Base-by-base conservation (phyloP, 2,113 vertebrate species). In the Mastomys natalensis region DNA sequence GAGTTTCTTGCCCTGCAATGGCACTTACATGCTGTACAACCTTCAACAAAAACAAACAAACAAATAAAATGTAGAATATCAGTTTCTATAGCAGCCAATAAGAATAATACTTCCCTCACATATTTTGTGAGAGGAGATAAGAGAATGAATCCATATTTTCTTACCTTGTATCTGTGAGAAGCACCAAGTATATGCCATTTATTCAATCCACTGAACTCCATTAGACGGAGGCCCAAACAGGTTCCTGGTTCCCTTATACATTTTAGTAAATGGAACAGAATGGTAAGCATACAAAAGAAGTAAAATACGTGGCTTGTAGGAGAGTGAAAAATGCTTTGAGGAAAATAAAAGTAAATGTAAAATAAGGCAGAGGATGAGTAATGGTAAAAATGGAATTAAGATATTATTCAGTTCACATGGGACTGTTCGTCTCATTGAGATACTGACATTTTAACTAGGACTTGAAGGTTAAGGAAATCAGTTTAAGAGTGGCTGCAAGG, bases 291-390 rank as follows among this genome's bases (percentile, higher is more conserved):
- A 55, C 7, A 26, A 64, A 91, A 82, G 40, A 84, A 34, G 1
- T 40, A 51, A 55, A 95, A 17, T 84, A 26, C 40, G 40, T 58
- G 43, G 10, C 7, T 16, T 76, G 13, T 58, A 81, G 70, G 34
- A 80, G 29, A 55, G 24, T 84, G 45, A 43, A 53, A 2, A 87
- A 58, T 80, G 1, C 34, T 72, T 16, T 60, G 48, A 68, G 51
- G 26, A 68, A 95, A 93, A 55, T 66, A 48, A 60, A 95, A 85
- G 48, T 58, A 58, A 90, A 43, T 34, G 45, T 26, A 76, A 73
- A 72, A 8, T 72, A 37, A 31, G 81, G 1, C 48, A 55, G 12
- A 29, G 29, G 58, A 43, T 84, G 43, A 51, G 21, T 62, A 58
- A 31, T 84, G 73, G 53, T 58, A 26, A 87, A 87, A 93, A 11